Evolutionary conservation across 2,797 vertebrate species (phyloP).

Genomic region (Helarctos malayanus): DNA sequence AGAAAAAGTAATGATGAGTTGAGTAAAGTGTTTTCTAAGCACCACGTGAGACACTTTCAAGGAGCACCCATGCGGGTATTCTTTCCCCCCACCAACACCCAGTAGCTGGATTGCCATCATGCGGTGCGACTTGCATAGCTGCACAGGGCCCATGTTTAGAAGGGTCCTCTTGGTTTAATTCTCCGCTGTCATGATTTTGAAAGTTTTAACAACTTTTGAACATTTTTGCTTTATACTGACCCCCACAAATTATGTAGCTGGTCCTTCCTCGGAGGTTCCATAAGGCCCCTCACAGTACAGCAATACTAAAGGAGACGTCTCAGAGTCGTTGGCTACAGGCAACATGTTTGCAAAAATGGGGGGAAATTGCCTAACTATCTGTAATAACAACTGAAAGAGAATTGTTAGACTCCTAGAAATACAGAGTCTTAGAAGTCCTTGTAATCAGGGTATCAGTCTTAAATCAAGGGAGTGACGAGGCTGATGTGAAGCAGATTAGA

Average conservation of each 20-base stretch:
- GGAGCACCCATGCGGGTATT: not conserved
- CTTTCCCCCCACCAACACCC: not conserved
- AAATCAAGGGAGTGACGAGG: conserved; percentile 48
- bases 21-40: not conserved
- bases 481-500: conserved; percentile 13
- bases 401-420: not conserved
- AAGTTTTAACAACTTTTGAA: not conserved
- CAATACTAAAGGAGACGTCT: not conserved
- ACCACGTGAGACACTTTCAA: not conserved
- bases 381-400: not conserved
- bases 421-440: not conserved
- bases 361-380: not conserved
- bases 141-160: not conserved
- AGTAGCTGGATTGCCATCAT: not conserved
- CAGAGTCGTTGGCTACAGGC: not conserved
- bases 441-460: conserved; percentile 13
- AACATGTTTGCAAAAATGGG: not conserved
- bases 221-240: not conserved
- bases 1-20: not conserved
- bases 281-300: not conserved
- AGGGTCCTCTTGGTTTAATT: not conserved
- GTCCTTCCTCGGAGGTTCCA: not conserved
- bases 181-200: not conserved
- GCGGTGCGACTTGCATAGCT: accelerated
- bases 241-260: not conserved